These are phyloP conservation scores for Conistra vaccinii DNA, from an alignment of 2,888 invertebrate genomes.

Conservation along the genomic window DNA sequence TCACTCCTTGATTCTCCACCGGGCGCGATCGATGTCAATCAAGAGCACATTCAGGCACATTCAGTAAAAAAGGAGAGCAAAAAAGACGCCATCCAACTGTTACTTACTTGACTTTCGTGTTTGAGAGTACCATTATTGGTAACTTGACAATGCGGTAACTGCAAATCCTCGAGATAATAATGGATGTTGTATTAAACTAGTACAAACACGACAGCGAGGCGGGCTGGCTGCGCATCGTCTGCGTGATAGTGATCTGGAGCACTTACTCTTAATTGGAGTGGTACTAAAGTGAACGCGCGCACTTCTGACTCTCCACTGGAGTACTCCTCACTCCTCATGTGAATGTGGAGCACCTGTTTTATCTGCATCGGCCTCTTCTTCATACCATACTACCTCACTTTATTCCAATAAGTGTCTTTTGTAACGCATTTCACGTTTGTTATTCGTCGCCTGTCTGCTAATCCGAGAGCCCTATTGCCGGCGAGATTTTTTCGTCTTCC, in stretches of 20 bases:
- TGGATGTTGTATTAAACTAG: background rate
- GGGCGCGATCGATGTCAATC: background rate
- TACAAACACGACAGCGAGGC: background rate
- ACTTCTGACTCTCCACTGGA: background rate
- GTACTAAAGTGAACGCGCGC: slow-evolving; percentile 3
- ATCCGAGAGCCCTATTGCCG: too few species aligned
- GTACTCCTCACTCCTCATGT: background rate
- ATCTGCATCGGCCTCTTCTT: slow-evolving; percentile 1
- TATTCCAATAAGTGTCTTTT: background rate
- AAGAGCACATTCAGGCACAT: background rate
- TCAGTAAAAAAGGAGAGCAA: background rate
- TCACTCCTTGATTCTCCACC: too few species aligned
- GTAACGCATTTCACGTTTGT: background rate
- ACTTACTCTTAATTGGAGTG: background rate
- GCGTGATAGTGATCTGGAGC: slow-evolving; percentile 29
- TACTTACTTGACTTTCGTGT: background rate
- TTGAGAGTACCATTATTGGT: background rate
- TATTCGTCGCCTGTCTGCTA: background rate
- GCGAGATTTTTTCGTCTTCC: background rate
- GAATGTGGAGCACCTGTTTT: background rate
- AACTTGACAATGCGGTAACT: background rate
- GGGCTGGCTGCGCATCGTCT: slow-evolving; percentile 8
- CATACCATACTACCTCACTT: background rate
- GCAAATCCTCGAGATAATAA: background rate
- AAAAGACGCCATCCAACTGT: background rate